Conservation (phyloP, 2,113 vertebrate species). For the Sphaerodactylus townsendi region DNA sequence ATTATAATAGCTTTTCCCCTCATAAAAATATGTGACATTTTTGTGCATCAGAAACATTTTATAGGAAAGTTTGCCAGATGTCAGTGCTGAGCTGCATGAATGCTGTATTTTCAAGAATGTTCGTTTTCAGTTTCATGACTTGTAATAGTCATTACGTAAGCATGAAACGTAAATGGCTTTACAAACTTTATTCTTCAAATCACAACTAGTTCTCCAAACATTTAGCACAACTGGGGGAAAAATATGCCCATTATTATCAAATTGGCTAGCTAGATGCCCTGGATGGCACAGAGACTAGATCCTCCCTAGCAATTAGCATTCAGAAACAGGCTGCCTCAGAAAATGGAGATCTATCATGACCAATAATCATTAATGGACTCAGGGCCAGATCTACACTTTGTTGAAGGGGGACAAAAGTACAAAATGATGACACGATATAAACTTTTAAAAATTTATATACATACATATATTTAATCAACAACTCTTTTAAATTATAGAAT, state of each 20-base stretch:
- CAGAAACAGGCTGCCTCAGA: too few species aligned
- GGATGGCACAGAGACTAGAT: too few species aligned
- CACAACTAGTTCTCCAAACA: slow-evolving; percentile 2
- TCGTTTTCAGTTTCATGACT: slow-evolving; percentile 41
- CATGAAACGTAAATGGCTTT: slow-evolving; percentile 23
- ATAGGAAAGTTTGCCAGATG: slow-evolving; percentile 26
- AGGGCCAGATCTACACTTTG: too few species aligned
- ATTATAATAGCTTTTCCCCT: not conserved
- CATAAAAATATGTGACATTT: not conserved
- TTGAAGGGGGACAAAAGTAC: too few species aligned
- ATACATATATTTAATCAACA: too few species aligned
- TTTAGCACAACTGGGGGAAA: not conserved
- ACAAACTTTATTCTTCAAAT: not conserved
- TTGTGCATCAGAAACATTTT: slow-evolving; percentile 27
- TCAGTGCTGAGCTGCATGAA: slow-evolving; percentile 27
- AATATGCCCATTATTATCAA: not conserved
- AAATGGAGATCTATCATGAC: too few species aligned
- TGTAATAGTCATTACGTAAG: slow-evolving; percentile 37
- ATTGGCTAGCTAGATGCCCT: too few species aligned
- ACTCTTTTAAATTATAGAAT: too few species aligned
- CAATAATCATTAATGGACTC: too few species aligned
- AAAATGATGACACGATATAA: too few species aligned
- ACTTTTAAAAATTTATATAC: too few species aligned
- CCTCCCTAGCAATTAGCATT: too few species aligned
- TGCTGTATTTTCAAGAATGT: slow-evolving; percentile 27